Base-by-base conservation (phyloP, 2,797 vertebrate genomes). In the Rhynchonycteris naso region DNA sequence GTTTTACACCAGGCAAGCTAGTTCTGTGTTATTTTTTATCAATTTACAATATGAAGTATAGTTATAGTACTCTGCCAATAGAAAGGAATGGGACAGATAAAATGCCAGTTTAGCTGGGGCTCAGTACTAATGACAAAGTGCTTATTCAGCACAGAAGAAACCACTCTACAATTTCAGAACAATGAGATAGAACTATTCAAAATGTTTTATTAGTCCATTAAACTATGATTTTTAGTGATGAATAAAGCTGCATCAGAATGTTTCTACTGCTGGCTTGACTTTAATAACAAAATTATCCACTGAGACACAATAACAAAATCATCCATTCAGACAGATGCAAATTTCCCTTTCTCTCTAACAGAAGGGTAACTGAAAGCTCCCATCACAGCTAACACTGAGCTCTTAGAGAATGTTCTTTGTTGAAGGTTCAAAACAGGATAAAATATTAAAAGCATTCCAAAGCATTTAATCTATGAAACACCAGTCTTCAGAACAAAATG, bases 401-500 rank as follows among this genome's bases (percentile, higher is more conserved):
- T 22, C 52, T 82, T 38, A 79, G 18, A 91, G 66, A 89, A 79
- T 47, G 5, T 58, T 87, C 56, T 88, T 75, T 95, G 56, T 50
- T 85, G 33, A 59, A 79, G 28, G 11, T 63, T 96, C 74, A 94
- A 88, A 95, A 69, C 69, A 88, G 92, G 68, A 78, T 19, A 89
- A 91, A 95, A 76, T 59, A 89, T 81, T 79, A 93, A 26, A 88
- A 88, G 18, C 22, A 59, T 81, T 87, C 52, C 33, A 90, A 79
- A 93, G 13, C n/a, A 87, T 83, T 93, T 94, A 59, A 81, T 69
- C 68, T 92, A 93, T 35, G 30, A 92, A 83, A 81, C 33, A 65
- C 85, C 47, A 50, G 6, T 80, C 69, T 82, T 71, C 13, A 91
- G 22, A 72, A 96, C 15, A 86, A 66, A 94, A 95, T 61, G 47